Base-by-base conservation (phyloP, 2,797 vertebrate species). In the Gymnothorax javanicus region DNA sequence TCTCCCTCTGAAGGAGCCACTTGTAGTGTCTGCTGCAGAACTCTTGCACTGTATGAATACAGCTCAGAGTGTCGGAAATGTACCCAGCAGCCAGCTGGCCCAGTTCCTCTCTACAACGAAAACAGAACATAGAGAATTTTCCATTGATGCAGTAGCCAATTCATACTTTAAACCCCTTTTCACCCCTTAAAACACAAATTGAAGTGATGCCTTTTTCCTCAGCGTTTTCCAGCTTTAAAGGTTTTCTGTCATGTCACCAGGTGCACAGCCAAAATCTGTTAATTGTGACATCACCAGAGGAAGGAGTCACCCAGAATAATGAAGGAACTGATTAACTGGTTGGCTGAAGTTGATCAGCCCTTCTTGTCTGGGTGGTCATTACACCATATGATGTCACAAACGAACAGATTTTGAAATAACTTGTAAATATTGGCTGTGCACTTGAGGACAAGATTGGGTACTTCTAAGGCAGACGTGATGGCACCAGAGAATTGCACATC, bases 1-100 rank as follows among this genome's bases (percentile, higher is more conserved):
- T 91, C 57, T 95, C 64, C 87, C 91, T 95, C 71, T 12, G 0
- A 3, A 90, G 71, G 17, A 11, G 84, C 95, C 96, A 96, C 90
- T 90, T 90, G 0, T 85, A 50, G 75, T 67, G 23, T 13, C 12
- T 54, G 11, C 90, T 56, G 58, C 91, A 92, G 89, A 96, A 96
- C 2, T 27, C 11, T 27, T 71, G 93, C 57, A 93, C 89, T 0
- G 88, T 92, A n/a, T 88, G 1, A 12, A 94, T 90, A 92, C 88
- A 64, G 67, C 6, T 50, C 27, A 95, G 89, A 0, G 94, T 95
- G 0, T 94, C 91, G 56, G 82, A 59, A 67, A 79, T 84, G 89
- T 96, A 96, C 13, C 33, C 12, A 2, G 56, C 20, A 86, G 95
- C 86, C 4, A 87, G 83, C 88, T 91, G 50, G 86, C 86, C 71